Evolutionary conservation across 1,140 invertebrate species (phyloP).

Genomic region (Rhizoglyphus robini): DNA sequence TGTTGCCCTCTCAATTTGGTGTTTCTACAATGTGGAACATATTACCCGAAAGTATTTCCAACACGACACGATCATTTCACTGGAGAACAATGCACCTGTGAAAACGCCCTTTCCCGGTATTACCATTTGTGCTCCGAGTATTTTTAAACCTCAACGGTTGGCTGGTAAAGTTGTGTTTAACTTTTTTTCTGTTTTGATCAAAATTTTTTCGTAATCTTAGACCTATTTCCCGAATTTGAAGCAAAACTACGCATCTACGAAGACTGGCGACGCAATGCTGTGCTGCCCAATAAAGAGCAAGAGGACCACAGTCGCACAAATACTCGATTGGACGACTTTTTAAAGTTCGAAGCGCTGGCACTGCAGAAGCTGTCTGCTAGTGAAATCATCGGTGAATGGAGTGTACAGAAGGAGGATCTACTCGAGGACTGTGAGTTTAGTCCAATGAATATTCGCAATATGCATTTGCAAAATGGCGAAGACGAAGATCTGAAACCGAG

Average conservation of each 20-base stretch:
- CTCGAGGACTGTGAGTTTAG: background rate
- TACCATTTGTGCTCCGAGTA: background rate
- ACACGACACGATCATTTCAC: background rate
- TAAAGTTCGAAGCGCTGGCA: too few relatives aligned
- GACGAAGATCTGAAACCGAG: background rate
- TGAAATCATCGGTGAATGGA: background rate
- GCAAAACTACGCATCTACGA: too few relatives aligned
- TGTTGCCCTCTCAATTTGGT: background rate
- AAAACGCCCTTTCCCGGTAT: background rate
- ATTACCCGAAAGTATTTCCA: background rate
- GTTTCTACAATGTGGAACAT: background rate
- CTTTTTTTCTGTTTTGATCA: too few relatives aligned
- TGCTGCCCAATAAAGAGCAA: background rate
- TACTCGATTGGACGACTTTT: too few relatives aligned
- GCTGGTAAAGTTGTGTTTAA: too few relatives aligned
- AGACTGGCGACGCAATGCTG: background rate
- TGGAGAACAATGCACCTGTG: background rate
- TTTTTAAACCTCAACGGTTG: background rate
- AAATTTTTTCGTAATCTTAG: too few relatives aligned
- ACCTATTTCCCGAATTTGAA: too few relatives aligned
- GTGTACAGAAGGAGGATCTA: background rate
- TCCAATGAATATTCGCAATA: slow-evolving; percentile 10
- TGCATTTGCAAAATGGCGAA: background rate
- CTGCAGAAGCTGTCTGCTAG: background rate
- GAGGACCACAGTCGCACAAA: too few relatives aligned